phyloP scores from a whole-genome alignment of 2,888 invertebrate genomes.

The Marasmarcha lunaedactyla region DNA sequence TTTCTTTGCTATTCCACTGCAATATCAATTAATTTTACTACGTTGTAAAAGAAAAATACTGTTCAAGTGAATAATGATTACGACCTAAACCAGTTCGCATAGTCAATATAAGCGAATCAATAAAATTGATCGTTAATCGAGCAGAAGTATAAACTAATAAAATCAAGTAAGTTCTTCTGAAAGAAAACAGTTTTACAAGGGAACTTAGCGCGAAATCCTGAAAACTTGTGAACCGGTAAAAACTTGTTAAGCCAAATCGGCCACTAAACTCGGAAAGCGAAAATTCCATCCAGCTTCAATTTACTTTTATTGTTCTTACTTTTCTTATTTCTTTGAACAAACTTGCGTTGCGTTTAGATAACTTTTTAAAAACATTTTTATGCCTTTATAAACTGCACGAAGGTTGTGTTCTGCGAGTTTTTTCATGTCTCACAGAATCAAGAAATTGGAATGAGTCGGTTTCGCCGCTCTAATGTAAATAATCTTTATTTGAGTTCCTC shows the following conservation, averaged over 20 bases:
- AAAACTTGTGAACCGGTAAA: conserved; percentile 62
- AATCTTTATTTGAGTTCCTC: conserved; percentile 34
- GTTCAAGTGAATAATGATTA: too few species aligned
- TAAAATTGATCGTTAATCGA: too few species aligned
- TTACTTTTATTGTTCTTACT: conserved; percentile 66
- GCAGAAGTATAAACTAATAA: too few species aligned
- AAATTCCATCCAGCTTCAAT: conserved; percentile 68
- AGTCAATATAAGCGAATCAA: too few species aligned
- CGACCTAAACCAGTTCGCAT: too few species aligned
- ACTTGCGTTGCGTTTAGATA: conserved; percentile 42
- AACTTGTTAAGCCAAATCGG: conserved; percentile 66
- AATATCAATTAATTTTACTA: too few species aligned
- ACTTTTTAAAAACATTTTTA: conserved; percentile 35
- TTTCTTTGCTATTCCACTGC: too few species aligned
- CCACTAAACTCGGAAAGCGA: conserved; percentile 66
- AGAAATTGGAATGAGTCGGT: conserved; percentile 30
- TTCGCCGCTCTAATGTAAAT: conserved; percentile 26
- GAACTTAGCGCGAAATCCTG: conserved; percentile 20
- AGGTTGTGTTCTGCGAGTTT: conserved; percentile 39
- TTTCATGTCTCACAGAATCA: conserved; percentile 33
- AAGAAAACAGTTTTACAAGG: too few species aligned
- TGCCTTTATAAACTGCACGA: conserved; percentile 38
- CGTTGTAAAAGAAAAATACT: too few species aligned
- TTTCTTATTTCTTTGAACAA: conserved; percentile 43
- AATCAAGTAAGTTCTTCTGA: too few species aligned